A percentile compares a stretch with the other conserved stretches of the same genome.
Evolutionary conservation across 1,140 invertebrate species (phyloP).

Genomic region (Nilaparvata lugens): DNA sequence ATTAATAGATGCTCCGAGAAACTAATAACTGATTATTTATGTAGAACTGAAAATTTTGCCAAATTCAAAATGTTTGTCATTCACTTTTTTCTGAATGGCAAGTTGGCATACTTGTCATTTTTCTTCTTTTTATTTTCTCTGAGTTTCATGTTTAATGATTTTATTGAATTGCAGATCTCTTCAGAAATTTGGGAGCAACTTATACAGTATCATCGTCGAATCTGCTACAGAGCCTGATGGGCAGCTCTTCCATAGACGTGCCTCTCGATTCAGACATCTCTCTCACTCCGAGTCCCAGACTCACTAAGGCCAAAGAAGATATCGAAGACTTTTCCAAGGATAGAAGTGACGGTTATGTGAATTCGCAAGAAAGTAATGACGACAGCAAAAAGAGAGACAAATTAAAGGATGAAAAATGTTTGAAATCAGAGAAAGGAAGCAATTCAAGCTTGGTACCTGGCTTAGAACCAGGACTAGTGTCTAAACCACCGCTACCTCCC

Average conservation of each 20-base stretch:
- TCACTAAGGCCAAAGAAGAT: background rate
- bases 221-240: conserved; percentile 16
- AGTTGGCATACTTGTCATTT: too few species aligned
- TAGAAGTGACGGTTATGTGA: background rate
- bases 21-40: too few species aligned
- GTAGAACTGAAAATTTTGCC: too few species aligned
- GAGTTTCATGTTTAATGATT: too few species aligned
- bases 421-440: background rate
- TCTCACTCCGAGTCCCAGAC: conserved; percentile 19
- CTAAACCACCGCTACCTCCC: conserved; percentile 26
- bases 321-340: too few species aligned
- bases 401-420: too few species aligned
- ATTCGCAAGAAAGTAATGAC: background rate
- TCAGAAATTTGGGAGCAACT: conserved; percentile 7
- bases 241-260: conserved; percentile 18
- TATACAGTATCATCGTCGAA: conserved; percentile 16
- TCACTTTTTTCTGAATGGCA: too few species aligned
- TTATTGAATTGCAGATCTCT: conserved; percentile 4
- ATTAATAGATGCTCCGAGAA: too few species aligned
- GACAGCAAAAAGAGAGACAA: background rate
- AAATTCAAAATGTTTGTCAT: too few species aligned
- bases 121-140: too few species aligned
- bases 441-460: background rate
- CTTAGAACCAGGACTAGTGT: conserved; percentile 23
- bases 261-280: conserved; percentile 19